Evolutionary conservation across 2,113 vertebrate species (phyloP).

Genomic region (Perca flavescens): DNA sequence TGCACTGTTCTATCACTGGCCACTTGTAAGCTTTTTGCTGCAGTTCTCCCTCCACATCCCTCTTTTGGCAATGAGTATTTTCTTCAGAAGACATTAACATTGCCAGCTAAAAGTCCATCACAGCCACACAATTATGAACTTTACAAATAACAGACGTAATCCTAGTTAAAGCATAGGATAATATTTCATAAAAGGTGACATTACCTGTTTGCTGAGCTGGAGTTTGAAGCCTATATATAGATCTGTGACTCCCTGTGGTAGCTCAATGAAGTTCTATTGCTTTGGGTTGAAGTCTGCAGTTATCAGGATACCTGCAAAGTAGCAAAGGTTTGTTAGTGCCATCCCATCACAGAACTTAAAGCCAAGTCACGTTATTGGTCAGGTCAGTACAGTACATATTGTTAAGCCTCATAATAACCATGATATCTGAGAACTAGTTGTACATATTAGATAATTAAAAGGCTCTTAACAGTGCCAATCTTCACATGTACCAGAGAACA

Average conservation of each 20-base stretch:
- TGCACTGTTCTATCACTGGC: too few relatives aligned
- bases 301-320: constrained; percentile 78
- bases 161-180: background rate
- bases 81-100: background rate
- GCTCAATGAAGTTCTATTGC: constrained; percentile 51
- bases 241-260: constrained; percentile 46
- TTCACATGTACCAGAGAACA: background rate
- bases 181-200: constrained; percentile 47
- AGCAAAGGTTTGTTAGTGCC: constrained; percentile 40
- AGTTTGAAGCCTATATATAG: constrained; percentile 48
- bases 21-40: background rate
- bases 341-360: constrained; percentile 7
- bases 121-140: background rate
- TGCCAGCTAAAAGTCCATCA: background rate
- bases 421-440: background rate
- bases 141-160: constrained; percentile 14
- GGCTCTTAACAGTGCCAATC: background rate
- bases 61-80: background rate
- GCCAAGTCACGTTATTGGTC: background rate
- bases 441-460: constrained; percentile 12
- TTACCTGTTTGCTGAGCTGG: constrained; percentile 69
- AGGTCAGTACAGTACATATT: background rate
- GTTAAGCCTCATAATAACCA: background rate
- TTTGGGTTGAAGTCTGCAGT: constrained; percentile 56
- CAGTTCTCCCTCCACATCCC: background rate